Conservation (phyloP, 2,797 vertebrate genomes). For the Coendou prehensilis region DNA sequence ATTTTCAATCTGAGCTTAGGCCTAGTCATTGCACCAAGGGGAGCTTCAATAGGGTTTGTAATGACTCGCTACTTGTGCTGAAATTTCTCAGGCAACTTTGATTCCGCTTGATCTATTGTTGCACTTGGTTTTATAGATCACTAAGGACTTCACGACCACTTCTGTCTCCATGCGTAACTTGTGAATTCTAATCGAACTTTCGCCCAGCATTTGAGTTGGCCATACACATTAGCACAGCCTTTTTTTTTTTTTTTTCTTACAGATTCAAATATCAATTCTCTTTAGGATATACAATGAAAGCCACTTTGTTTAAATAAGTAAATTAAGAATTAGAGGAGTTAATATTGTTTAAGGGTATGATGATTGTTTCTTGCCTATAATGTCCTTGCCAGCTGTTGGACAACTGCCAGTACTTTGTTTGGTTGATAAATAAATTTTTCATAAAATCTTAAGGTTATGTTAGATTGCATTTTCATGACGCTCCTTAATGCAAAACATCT, state of each 20-base stretch:
- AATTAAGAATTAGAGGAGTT: neutral
- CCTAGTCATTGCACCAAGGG: slow-evolving; percentile 76
- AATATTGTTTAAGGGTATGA: slow-evolving; percentile 63
- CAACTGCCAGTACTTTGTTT: neutral
- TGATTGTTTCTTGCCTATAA: slow-evolving; percentile 13
- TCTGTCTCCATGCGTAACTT: slow-evolving; percentile 62
- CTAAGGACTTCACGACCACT: slow-evolving; percentile 53
- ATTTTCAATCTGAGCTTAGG: slow-evolving; percentile 78
- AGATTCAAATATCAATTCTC: neutral
- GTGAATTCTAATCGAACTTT: slow-evolving; percentile 61
- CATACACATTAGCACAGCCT: neutral
- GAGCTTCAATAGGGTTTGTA: slow-evolving; percentile 81
- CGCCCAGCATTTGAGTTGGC: slow-evolving; percentile 26
- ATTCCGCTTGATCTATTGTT: slow-evolving; percentile 77
- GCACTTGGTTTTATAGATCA: slow-evolving; percentile 77
- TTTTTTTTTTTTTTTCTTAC: neutral
- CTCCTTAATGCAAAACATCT: slow-evolving; percentile 60
- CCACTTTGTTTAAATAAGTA: slow-evolving; percentile 52
- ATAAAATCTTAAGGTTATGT: slow-evolving; percentile 53
- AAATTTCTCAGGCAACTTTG: slow-evolving; percentile 76
- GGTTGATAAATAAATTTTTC: slow-evolving; percentile 60
- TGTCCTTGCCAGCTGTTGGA: neutral
- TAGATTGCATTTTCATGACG: slow-evolving; percentile 54
- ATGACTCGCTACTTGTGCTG: slow-evolving; percentile 80
- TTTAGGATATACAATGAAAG: slow-evolving; percentile 41